Percentiles rank a stretch among this genome's conserved stretches.
These are phyloP conservation scores for Esox masquinongy DNA, from an alignment of 2,797 vertebrate genomes.

Conservation along the genomic window DNA sequence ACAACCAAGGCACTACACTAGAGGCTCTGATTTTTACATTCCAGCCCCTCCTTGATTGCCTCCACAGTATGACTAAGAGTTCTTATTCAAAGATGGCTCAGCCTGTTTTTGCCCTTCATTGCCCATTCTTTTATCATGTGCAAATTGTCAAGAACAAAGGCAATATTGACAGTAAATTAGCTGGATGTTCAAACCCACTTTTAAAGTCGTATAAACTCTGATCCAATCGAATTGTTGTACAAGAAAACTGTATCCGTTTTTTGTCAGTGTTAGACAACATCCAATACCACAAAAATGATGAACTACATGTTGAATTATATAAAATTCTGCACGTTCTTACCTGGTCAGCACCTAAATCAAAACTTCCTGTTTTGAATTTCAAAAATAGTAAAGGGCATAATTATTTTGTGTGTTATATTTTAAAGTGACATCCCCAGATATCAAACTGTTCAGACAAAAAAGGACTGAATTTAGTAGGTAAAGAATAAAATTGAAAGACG, in stretches of 20 bases:
- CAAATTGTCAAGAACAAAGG: background rate
- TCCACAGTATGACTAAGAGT: background rate
- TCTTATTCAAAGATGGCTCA: background rate
- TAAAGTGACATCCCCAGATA: background rate
- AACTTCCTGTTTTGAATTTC: too few relatives aligned
- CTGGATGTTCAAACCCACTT: background rate
- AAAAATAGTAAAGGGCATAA: too few relatives aligned
- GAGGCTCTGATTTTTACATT: constrained; percentile 7
- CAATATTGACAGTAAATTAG: background rate
- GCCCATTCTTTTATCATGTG: background rate
- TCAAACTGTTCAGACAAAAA: background rate
- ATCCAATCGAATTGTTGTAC: too few relatives aligned
- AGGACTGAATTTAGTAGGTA: background rate
- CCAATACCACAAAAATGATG: background rate
- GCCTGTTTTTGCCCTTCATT: background rate
- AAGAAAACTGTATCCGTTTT: background rate
- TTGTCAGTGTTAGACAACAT: background rate
- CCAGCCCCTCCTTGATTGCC: background rate
- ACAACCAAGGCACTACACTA: background rate
- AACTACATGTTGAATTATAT: too few relatives aligned
- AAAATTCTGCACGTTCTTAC: too few relatives aligned
- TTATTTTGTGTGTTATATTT: too few relatives aligned
- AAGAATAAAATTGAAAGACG: background rate
- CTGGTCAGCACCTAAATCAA: too few relatives aligned
- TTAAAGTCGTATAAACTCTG: background rate